Conservation (phyloP, 2,797 vertebrate genomes). For the Triplophysa bombifrons region DNA sequence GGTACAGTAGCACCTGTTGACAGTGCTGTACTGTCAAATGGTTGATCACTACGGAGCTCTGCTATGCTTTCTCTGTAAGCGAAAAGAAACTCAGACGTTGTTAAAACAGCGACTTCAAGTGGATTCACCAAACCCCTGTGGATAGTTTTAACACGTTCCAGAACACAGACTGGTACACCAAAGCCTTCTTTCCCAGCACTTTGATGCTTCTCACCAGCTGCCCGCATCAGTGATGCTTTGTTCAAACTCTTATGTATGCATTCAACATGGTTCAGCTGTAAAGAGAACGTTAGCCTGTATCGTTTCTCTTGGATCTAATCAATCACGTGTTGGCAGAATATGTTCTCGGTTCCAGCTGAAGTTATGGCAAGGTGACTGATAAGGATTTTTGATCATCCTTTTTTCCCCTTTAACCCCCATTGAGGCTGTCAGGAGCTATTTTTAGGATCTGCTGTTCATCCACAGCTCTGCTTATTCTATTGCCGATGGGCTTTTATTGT, state of each 20-base stretch:
- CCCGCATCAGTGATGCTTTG: slow-evolving; percentile 29
- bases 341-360: slow-evolving; percentile 4
- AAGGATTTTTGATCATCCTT: slow-evolving; percentile 26
- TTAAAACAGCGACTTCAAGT: slow-evolving; percentile 24
- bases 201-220: slow-evolving; percentile 14
- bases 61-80: not conserved
- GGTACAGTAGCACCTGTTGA: slow-evolving; percentile 11
- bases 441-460: slow-evolving; percentile 37
- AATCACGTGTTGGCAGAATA: slow-evolving; percentile 33
- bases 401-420: slow-evolving; percentile 19
- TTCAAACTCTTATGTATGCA: slow-evolving; percentile 33
- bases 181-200: slow-evolving; percentile 30
- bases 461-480: not conserved
- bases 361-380: slow-evolving; percentile 32
- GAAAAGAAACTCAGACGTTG: slow-evolving; percentile 8
- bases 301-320: slow-evolving; percentile 21
- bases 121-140: slow-evolving; percentile 29
- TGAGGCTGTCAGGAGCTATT: slow-evolving; percentile 27
- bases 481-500: slow-evolving; percentile 60
- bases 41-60: not conserved
- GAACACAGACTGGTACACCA: slow-evolving; percentile 32
- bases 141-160: slow-evolving; percentile 35
- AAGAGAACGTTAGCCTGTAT: slow-evolving; percentile 14
- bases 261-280: slow-evolving; percentile 16
- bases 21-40: not conserved